These are phyloP conservation scores for Trichonephila clavata DNA, from an alignment of 1,140 invertebrate genomes.

Conservation along the genomic window DNA sequence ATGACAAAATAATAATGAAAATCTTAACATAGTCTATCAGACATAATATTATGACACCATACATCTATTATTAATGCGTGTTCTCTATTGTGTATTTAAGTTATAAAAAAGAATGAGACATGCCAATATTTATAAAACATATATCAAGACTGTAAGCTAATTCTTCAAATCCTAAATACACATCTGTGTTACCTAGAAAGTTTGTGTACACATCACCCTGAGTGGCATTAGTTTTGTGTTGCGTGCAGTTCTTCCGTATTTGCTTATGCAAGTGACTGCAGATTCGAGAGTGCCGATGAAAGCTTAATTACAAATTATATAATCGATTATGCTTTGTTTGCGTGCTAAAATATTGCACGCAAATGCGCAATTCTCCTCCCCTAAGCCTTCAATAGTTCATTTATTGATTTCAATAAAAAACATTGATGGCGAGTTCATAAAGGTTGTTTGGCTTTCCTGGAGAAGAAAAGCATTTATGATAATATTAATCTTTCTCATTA, in stretches of 20 bases:
- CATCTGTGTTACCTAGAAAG: not conserved
- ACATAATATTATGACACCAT: too few species aligned
- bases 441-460: not conserved
- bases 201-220: not conserved
- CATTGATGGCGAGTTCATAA: not conserved
- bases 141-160: not conserved
- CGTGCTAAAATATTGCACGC: constrained; percentile 45
- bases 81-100: too few species aligned
- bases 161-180: not conserved
- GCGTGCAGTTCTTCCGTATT: not conserved
- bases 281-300: not conserved
- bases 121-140: not conserved
- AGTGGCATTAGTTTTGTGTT: not conserved
- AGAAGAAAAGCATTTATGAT: too few species aligned
- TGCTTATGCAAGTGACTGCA: not conserved
- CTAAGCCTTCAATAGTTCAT: not conserved
- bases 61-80: too few species aligned
- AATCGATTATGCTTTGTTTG: constrained; percentile 40
- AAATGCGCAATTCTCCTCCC: not conserved
- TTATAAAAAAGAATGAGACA: not conserved
- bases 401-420: constrained; percentile 4
- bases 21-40: too few species aligned
- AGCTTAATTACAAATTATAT: constrained; percentile 45
- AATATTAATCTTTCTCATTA: too few species aligned
- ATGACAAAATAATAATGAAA: too few species aligned